phyloP scores from a whole-genome alignment of 2,113 vertebrate species.

The Motacilla tschutschensis region DNA sequence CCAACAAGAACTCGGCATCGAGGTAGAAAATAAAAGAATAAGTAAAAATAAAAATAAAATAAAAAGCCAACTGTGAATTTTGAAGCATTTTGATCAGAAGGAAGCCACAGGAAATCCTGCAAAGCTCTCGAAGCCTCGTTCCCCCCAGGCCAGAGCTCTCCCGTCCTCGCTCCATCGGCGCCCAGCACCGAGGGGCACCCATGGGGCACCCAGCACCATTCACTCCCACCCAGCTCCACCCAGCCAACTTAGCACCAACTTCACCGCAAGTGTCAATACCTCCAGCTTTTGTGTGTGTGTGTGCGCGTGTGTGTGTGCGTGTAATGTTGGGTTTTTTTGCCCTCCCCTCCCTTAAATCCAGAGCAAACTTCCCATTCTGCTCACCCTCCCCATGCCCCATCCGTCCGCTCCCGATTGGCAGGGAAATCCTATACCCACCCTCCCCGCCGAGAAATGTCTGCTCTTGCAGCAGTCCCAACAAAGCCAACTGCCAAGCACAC shows the following conservation, averaged over 20 bases:
- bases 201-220: not conserved
- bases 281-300: constrained; percentile 12
- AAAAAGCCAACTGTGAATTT: not conserved
- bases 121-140: not conserved
- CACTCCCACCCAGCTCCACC: constrained; percentile 38
- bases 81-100: not conserved
- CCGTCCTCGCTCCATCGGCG: not conserved
- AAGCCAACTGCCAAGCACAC: constrained; percentile 72
- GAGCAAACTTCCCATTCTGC: constrained; percentile 61
- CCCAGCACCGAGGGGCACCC: not conserved
- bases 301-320: not conserved
- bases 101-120: not conserved
- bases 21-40: not conserved
- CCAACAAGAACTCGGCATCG: not conserved
- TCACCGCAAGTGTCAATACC: constrained; percentile 52
- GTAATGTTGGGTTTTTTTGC: not conserved
- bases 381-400: constrained; percentile 61
- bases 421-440: constrained; percentile 72
- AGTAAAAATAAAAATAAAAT: not conserved
- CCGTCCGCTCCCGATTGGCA: constrained; percentile 71
- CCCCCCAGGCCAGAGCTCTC: not conserved
- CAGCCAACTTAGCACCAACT: constrained; percentile 47
- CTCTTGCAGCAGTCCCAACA: constrained; percentile 77
- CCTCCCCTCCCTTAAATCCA: constrained; percentile 45
- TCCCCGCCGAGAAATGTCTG: constrained; percentile 74